A percentile compares a stretch with the other conserved stretches of the same genome.
phyloP scores from a whole-genome alignment of 1,140 invertebrate genomes.

The Hycleus phaleratus region DNA sequence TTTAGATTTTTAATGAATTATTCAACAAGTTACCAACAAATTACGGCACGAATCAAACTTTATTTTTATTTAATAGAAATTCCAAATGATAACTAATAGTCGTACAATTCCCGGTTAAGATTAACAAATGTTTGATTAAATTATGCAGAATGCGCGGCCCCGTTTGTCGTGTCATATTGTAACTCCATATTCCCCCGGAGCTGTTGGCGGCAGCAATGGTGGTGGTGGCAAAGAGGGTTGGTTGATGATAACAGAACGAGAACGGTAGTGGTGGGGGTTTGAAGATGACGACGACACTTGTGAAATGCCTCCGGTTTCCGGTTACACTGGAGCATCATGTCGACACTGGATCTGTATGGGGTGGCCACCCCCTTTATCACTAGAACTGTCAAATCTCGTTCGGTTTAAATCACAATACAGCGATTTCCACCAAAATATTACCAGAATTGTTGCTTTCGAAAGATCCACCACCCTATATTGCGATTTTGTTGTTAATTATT shows the following conservation, averaged over 20 bases:
- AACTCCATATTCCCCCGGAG: slow-evolving; percentile 25
- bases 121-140: slow-evolving; percentile 15
- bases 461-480: too few species aligned
- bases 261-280: too few species aligned
- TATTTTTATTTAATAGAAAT: too few species aligned
- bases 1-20: too few species aligned
- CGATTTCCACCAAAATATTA: slow-evolving; percentile 12
- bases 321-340: slow-evolving; percentile 21
- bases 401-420: background rate
- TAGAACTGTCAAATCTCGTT: slow-evolving; percentile 22
- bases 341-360: background rate
- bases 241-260: too few species aligned
- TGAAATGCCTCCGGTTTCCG: slow-evolving; percentile 15
- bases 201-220: background rate
- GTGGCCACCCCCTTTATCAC: slow-evolving; percentile 2
- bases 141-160: slow-evolving; percentile 14
- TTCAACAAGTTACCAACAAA: too few species aligned
- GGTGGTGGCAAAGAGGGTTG: too few species aligned
- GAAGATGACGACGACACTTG: background rate
- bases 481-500: too few species aligned
- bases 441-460: background rate
- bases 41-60: too few species aligned
- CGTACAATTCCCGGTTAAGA: background rate
- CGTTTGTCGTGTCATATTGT: background rate
- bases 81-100: too few species aligned